phyloP scores from a whole-genome alignment of 2,797 vertebrate genomes.

The Diplodus sargus region DNA sequence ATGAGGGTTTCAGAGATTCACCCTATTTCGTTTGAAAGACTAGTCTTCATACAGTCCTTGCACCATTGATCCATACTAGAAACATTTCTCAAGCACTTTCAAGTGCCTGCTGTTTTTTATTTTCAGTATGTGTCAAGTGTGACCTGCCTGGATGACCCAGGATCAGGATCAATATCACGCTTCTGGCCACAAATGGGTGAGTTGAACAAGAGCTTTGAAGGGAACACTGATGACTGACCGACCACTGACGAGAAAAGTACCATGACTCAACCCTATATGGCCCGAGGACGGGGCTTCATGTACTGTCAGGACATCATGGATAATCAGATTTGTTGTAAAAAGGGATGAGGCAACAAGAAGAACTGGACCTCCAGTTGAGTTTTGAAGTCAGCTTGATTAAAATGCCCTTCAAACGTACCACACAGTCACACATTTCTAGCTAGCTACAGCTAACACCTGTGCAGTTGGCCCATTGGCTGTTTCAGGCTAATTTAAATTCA shows the following conservation, averaged over 20 bases:
- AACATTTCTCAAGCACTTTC: conserved; percentile 30
- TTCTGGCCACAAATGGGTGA: conserved; percentile 18
- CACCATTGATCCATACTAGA: conserved; percentile 19
- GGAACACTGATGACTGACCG: conserved; percentile 13
- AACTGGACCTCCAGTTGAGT: too few relatives aligned
- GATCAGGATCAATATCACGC: conserved; percentile 20
- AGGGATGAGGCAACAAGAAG: not conserved
- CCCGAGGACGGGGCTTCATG: conserved; percentile 7
- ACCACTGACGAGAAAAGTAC: conserved; percentile 34
- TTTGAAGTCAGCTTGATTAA: too few relatives aligned
- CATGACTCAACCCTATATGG: conserved; percentile 26
- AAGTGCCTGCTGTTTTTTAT: conserved; percentile 16
- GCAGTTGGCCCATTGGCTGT: too few relatives aligned
- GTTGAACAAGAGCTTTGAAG: conserved; percentile 35
- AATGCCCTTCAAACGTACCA: not conserved
- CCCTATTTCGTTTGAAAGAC: not conserved
- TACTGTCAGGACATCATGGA: not conserved
- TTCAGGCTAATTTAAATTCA: too few relatives aligned
- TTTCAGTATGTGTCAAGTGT: conserved; percentile 24
- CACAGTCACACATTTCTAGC: not conserved
- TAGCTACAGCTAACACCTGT: not conserved
- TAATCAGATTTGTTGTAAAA: conserved; percentile 27
- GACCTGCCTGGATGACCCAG: conserved; percentile 44
- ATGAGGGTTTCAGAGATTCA: conserved; percentile 20
- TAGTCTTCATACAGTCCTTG: not conserved